These are phyloP conservation scores for Pentalonia nigronervosa DNA, from an alignment of 1,140 invertebrate genomes.

Conservation along the genomic window DNA sequence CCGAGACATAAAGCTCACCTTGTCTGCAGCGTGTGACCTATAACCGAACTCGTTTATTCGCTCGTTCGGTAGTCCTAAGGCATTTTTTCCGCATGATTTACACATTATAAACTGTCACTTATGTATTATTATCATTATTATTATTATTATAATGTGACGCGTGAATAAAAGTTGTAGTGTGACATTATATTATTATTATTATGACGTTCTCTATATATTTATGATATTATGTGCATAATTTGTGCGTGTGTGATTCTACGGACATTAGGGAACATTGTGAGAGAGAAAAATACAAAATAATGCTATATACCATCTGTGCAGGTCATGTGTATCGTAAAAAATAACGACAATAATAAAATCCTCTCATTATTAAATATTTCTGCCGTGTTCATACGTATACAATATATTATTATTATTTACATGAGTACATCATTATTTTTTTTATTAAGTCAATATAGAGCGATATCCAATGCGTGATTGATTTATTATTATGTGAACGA, in stretches of 20 bases:
- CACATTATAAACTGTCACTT: slow-evolving; percentile 11
- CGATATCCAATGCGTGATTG: not conserved
- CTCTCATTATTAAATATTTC: not conserved
- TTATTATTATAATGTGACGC: not conserved
- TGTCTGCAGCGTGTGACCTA: slow-evolving; percentile 16
- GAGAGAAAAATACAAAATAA: not conserved
- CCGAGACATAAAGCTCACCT: not conserved
- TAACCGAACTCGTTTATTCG: slow-evolving; percentile 27
- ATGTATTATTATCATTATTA: not conserved
- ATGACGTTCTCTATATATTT: not conserved
- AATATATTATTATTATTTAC: not conserved
- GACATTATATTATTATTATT: not conserved
- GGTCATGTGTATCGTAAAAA: not conserved
- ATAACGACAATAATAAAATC: not conserved
- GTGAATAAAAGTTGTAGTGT: not conserved
- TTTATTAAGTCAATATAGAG: not conserved
- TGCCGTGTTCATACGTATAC: not conserved
- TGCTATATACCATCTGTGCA: not conserved
- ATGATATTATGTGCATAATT: not conserved
- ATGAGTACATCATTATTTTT: not conserved
- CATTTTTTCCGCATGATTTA: not conserved
- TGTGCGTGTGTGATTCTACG: not conserved
- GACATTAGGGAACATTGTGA: not conserved
- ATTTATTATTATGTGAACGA: not conserved
- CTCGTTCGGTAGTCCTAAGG: not conserved